A percentile compares a stretch with the other conserved stretches of the same genome.
phyloP scores from a whole-genome alignment of 92 coral and sea anemone species.

The Scolanthus callimorphus region DNA sequence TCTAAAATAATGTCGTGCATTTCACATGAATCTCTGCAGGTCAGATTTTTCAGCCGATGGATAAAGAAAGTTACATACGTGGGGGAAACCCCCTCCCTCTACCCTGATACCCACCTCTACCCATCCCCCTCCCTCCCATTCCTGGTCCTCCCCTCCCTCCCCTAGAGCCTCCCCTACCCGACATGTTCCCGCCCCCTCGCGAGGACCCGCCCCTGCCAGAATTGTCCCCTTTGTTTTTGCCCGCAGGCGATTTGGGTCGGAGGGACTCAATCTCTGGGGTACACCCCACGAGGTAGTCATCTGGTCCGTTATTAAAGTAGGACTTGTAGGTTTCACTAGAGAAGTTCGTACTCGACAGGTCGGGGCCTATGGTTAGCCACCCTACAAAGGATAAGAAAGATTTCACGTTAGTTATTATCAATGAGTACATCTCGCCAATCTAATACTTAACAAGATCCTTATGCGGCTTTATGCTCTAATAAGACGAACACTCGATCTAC shows the following conservation, averaged over 20 bases:
- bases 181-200: constrained; percentile 55
- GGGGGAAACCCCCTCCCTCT: constrained; percentile 30
- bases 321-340: constrained; percentile 93
- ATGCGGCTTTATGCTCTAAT: too few species aligned
- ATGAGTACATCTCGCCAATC: too few species aligned
- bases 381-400: too few species aligned
- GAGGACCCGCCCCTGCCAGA: constrained; percentile 86
- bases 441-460: too few species aligned
- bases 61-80: too few species aligned
- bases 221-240: constrained; percentile 92
- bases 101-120: constrained; percentile 52
- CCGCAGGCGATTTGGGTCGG: constrained; percentile 92
- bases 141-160: constrained; percentile 81
- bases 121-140: too few species aligned
- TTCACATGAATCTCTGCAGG: too few species aligned
- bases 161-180: constrained; percentile 73
- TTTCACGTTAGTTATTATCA: too few species aligned
- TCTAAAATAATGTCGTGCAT: too few species aligned
- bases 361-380: constrained; percentile 94
- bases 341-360: constrained; percentile 88
- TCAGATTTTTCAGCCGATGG: too few species aligned
- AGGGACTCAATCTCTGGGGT: constrained; percentile 95
- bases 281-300: constrained; percentile 84
- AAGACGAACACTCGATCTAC: too few species aligned
- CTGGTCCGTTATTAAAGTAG: constrained; percentile 76